phyloP scores from a whole-genome alignment of 2,888 invertebrate species.

The Athalia cordata region DNA sequence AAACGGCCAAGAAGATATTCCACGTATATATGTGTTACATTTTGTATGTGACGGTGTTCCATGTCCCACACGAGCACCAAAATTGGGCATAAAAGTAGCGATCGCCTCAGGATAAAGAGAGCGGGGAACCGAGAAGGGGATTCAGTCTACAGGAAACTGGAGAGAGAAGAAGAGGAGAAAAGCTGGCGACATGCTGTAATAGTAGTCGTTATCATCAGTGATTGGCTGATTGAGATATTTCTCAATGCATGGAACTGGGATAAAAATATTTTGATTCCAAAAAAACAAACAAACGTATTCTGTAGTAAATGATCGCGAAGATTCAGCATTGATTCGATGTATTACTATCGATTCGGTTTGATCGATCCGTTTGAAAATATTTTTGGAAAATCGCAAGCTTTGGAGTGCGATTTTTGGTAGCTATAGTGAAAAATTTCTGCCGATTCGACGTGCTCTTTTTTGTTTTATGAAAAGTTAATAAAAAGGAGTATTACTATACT shows the following conservation, averaged over 20 bases:
- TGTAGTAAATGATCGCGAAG: neutral
- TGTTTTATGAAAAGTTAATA: neutral
- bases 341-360: neutral
- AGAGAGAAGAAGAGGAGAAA: neutral
- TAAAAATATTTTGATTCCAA: neutral
- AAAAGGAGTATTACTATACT: neutral
- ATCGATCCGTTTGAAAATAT: too few relatives aligned
- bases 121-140: neutral
- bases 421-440: too few relatives aligned
- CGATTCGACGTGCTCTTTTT: too few relatives aligned
- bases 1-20: neutral
- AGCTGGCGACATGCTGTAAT: neutral
- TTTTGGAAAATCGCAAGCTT: too few relatives aligned
- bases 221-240: too few relatives aligned
- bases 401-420: too few relatives aligned
- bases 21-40: neutral
- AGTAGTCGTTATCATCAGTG: too few relatives aligned
- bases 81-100: constrained; percentile 42
- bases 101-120: constrained; percentile 22
- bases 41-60: constrained; percentile 1
- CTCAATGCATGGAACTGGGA: neutral
- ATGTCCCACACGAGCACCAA: constrained; percentile 39
- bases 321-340: neutral
- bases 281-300: neutral
- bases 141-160: constrained; percentile 1